Percentiles rank a stretch among this genome's conserved stretches.
phyloP scores from a whole-genome alignment of 2,888 invertebrate species.

The Drosophila mulleri region DNA sequence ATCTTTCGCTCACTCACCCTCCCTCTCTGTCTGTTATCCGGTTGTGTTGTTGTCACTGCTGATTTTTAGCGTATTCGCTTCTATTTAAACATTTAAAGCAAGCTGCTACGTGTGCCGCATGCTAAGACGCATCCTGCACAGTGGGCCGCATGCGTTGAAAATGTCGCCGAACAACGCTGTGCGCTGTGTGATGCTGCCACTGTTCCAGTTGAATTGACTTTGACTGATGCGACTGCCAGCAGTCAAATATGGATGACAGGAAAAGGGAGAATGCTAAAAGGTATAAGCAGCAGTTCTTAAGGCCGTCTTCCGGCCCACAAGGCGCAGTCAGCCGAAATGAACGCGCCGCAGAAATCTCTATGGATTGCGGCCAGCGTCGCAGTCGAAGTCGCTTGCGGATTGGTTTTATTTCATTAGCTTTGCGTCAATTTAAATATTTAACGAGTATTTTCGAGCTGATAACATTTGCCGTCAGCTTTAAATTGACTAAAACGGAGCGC shows the following conservation, averaged over 20 bases:
- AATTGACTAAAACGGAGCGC: constrained; percentile 60
- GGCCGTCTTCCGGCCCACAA: constrained; percentile 18
- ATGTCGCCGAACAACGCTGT: neutral
- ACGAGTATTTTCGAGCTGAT: constrained; percentile 65
- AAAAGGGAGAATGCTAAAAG: neutral
- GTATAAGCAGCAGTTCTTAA: constrained; percentile 1
- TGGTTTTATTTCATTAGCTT: constrained; percentile 75
- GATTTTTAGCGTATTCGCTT: constrained; percentile 66
- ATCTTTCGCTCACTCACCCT: constrained; percentile 18
- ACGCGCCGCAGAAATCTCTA: constrained; percentile 51
- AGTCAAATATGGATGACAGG: constrained; percentile 18
- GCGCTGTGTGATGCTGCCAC: neutral
- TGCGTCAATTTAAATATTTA: constrained; percentile 78
- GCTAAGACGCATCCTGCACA: constrained; percentile 26
- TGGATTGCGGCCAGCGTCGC: constrained; percentile 42
- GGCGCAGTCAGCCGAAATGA: constrained; percentile 9
- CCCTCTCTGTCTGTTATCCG: constrained; percentile 29
- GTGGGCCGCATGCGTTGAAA: constrained; percentile 10
- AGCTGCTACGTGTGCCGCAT: constrained; percentile 70
- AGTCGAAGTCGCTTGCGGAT: constrained; percentile 38
- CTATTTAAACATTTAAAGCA: constrained; percentile 77
- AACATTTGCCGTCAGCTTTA: constrained; percentile 65
- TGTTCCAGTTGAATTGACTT: constrained; percentile 26
- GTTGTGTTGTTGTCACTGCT: constrained; percentile 47
- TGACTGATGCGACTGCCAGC: constrained; percentile 41